These are phyloP conservation scores for Antechinus flavipes DNA, from an alignment of 2,113 vertebrate genomes.

Conservation along the genomic window DNA sequence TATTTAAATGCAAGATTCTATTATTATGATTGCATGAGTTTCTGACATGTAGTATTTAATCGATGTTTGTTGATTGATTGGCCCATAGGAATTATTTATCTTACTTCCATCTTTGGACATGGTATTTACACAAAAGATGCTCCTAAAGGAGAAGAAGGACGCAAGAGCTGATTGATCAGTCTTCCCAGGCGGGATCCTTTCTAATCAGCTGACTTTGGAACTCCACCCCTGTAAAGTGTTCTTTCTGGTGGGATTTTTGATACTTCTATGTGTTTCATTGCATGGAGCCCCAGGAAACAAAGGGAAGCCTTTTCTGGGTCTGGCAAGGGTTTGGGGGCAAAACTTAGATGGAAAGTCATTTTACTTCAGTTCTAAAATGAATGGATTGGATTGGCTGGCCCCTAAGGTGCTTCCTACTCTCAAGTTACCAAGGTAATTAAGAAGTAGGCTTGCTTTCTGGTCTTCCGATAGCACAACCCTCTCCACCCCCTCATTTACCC, in stretches of 20 bases:
- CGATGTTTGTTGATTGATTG: neutral
- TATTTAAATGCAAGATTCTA: neutral
- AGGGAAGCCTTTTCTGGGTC: neutral
- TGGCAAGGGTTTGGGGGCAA: neutral
- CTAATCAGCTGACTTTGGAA: neutral
- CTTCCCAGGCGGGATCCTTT: too few relatives aligned
- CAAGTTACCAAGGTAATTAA: neutral
- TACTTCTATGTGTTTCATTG: neutral
- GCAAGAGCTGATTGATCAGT: neutral
- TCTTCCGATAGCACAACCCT: neutral
- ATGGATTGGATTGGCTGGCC: neutral
- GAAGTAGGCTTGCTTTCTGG: neutral
- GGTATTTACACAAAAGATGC: neutral
- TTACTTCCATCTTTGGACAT: neutral
- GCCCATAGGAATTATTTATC: neutral
- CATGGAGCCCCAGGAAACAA: neutral
- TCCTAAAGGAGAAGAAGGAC: neutral
- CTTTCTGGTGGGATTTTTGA: neutral
- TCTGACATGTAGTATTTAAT: neutral
- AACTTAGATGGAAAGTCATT: neutral
- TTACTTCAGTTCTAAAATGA: neutral
- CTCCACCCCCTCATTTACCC: neutral
- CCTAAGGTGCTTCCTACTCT: neutral
- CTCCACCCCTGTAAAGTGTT: neutral
- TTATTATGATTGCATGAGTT: neutral